These are phyloP conservation scores for Suncus etruscus DNA, from an alignment of 2,113 vertebrate genomes.

Conservation along the genomic window DNA sequence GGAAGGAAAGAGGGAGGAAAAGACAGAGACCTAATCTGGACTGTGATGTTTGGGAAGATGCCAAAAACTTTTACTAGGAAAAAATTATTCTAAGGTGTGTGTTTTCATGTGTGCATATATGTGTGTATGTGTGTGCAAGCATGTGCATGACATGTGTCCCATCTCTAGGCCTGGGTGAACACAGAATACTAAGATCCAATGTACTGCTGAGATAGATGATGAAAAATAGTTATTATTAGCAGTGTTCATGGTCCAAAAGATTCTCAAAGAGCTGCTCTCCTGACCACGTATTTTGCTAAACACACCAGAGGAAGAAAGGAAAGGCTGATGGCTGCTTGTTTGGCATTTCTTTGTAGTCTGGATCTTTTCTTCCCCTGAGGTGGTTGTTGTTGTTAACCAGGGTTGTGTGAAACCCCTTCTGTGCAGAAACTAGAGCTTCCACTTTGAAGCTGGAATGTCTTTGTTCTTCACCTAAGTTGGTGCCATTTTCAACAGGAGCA, in stretches of 20 bases:
- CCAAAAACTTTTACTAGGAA: conserved; percentile 87
- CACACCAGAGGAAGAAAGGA: conserved; percentile 84
- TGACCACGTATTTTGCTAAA: conserved; percentile 86
- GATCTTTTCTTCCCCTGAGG: conserved; percentile 70
- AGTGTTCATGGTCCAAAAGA: conserved; percentile 82
- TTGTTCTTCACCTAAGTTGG: conserved; percentile 94
- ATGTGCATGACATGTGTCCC: too few species aligned
- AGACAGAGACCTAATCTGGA: conserved; percentile 36
- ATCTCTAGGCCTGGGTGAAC: conserved; percentile 86
- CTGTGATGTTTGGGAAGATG: conserved; percentile 82
- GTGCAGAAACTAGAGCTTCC: conserved; percentile 84
- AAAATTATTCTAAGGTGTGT: conserved; percentile 48
- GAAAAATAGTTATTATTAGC: conserved; percentile 86
- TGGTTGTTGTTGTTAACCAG: conserved; percentile 76
- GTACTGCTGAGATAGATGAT: conserved; percentile 86
- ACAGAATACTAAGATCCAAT: conserved; percentile 87
- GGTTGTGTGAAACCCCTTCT: conserved; percentile 84
- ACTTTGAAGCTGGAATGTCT: conserved; percentile 93
- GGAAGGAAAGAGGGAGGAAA: conserved; percentile 21
- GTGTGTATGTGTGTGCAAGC: conserved; percentile 27
- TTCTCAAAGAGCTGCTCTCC: conserved; percentile 91
- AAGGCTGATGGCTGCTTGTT: conserved; percentile 81
- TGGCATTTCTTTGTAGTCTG: conserved; percentile 80
- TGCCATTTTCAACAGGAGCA: conserved; percentile 89
- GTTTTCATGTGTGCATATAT: not conserved